Conservation (phyloP, 2,113 vertebrate genomes). For the Bungarus multicinctus region DNA sequence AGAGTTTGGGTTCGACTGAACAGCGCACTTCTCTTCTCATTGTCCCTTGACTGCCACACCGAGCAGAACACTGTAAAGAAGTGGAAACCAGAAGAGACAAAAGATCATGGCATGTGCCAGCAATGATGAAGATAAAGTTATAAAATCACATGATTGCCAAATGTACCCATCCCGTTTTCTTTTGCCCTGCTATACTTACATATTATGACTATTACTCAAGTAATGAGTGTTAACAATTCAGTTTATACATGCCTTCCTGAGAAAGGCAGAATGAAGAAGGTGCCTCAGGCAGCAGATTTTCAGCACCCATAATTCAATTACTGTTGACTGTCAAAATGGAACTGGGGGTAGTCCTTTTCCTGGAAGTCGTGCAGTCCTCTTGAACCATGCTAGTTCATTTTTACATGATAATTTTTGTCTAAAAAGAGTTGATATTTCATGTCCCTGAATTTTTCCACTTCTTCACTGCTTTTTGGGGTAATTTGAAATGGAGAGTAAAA, state of each 20-base stretch:
- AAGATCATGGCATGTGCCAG: neutral
- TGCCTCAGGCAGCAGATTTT: neutral
- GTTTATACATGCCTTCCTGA: neutral
- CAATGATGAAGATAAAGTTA: neutral
- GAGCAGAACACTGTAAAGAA: slow-evolving; percentile 74
- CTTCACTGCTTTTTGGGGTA: neutral
- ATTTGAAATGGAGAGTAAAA: neutral
- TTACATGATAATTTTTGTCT: too few species aligned
- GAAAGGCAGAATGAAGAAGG: neutral
- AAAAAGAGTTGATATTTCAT: neutral
- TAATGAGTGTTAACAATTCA: neutral
- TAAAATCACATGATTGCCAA: neutral
- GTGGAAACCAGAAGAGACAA: neutral
- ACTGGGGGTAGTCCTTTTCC: neutral
- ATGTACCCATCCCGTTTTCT: neutral
- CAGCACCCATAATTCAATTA: neutral
- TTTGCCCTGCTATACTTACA: neutral
- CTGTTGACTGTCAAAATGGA: neutral
- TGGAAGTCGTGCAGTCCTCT: neutral
- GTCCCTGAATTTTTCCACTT: neutral
- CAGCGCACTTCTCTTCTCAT: slow-evolving; percentile 82
- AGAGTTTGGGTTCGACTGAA: slow-evolving; percentile 74
- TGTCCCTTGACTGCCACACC: slow-evolving; percentile 71
- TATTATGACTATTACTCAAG: neutral
- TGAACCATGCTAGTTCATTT: neutral